A percentile compares a stretch with the other conserved stretches of the same genome.
phyloP scores from a whole-genome alignment of 2,797 vertebrate genomes.

The Acanthurus leucopareius region DNA sequence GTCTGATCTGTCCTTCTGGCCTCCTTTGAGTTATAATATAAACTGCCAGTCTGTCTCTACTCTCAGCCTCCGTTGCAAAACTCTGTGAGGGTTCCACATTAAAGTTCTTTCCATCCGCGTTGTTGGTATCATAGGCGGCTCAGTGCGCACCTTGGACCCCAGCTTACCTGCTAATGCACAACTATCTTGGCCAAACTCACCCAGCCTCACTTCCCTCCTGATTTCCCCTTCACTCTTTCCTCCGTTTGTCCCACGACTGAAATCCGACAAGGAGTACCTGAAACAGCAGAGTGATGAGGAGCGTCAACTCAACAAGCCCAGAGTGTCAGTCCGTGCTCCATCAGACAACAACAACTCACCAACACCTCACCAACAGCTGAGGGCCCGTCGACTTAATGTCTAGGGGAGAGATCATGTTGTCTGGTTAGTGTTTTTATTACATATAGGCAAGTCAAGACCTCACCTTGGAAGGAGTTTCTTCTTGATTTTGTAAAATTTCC shows the following conservation, averaged over 20 bases:
- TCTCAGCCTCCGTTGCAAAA: slow-evolving; percentile 84
- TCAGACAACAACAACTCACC: too few relatives aligned
- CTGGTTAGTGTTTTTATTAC: neutral
- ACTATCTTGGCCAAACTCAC: slow-evolving; percentile 64
- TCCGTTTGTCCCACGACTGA: slow-evolving; percentile 51
- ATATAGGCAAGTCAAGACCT: neutral
- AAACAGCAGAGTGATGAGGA: slow-evolving; percentile 48
- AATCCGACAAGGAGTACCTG: slow-evolving; percentile 67
- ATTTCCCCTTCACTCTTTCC: slow-evolving; percentile 56
- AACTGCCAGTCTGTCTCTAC: slow-evolving; percentile 86
- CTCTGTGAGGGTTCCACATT: slow-evolving; percentile 83
- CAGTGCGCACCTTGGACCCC: slow-evolving; percentile 80
- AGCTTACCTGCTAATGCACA: slow-evolving; percentile 76
- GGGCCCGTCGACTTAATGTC: rapidly evolving
- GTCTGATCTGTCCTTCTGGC: slow-evolving; percentile 58
- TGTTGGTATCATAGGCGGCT: slow-evolving; percentile 81
- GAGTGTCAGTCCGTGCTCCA: neutral
- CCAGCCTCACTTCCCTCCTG: slow-evolving; percentile 48
- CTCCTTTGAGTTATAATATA: slow-evolving; percentile 81
- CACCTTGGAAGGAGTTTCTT: neutral
- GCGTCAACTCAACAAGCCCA: slow-evolving; percentile 21
- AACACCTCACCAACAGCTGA: too few relatives aligned
- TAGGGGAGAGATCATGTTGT: neutral
- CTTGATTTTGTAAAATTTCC: neutral
- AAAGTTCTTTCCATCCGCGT: slow-evolving; percentile 87